Conservation (phyloP, 2,797 vertebrate species). For the Thripadectes ignobilis region DNA sequence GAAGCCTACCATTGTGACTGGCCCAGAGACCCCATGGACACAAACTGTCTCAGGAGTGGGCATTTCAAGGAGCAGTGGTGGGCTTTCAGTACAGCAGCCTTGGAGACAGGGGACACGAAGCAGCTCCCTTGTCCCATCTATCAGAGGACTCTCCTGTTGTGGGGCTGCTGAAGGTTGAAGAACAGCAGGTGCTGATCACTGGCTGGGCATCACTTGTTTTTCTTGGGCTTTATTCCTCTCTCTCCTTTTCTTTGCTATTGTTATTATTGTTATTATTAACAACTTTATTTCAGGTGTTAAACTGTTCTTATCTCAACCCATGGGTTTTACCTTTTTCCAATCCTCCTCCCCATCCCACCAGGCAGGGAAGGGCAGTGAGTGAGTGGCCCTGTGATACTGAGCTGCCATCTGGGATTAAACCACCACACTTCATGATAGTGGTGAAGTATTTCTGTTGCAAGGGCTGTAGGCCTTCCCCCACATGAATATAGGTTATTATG, state of each 20-base stretch:
- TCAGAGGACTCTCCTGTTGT: too few species aligned
- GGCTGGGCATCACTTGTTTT: background rate
- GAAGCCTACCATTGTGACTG: background rate
- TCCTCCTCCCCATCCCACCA: background rate
- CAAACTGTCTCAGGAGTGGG: background rate
- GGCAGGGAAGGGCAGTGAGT: background rate
- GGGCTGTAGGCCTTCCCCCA: background rate
- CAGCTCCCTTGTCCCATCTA: background rate
- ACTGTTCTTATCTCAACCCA: background rate
- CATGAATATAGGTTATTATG: background rate
- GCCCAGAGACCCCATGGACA: background rate
- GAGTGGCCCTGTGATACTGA: background rate
- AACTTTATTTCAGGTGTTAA: background rate
- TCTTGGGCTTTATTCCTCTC: background rate
- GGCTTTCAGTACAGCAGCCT: background rate
- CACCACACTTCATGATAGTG: background rate
- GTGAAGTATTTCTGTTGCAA: background rate
- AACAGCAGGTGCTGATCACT: background rate
- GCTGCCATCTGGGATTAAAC: background rate
- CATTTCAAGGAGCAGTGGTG: background rate
- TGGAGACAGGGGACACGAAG: background rate
- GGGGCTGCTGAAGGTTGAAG: background rate
- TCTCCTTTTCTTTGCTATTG: background rate
- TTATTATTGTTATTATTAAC: background rate
- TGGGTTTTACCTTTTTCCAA: background rate